Percentiles rank a stretch among this genome's conserved stretches.
Evolutionary conservation across 2,888 invertebrate species (phyloP).

Genomic region (Orgyia antiqua): DNA sequence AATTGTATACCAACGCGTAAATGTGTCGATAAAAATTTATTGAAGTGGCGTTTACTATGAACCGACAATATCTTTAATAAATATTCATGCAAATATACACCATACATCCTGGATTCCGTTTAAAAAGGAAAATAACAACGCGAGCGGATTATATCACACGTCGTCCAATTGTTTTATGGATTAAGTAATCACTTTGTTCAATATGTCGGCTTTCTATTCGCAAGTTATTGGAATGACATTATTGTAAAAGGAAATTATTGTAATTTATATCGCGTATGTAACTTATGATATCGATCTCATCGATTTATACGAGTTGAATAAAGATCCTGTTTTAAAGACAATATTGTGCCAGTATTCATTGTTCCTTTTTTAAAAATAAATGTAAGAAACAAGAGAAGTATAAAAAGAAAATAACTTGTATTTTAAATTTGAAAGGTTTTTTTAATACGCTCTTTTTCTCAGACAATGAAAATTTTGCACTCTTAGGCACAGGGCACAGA

Average conservation of each 20-base stretch:
- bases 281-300: neutral
- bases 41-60: conserved; percentile 66
- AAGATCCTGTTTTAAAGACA: neutral
- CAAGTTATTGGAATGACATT: conserved; percentile 11
- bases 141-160: conserved; percentile 51
- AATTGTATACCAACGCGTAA: no score
- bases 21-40: conserved; percentile 68
- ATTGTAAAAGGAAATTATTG: conserved; percentile 7
- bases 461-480: no score
- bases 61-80: conserved; percentile 60
- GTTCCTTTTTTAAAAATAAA: no score
- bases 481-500: no score
- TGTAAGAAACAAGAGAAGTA: no score
- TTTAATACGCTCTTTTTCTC: no score
- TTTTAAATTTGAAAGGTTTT: no score
- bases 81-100: conserved; percentile 67
- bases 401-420: no score
- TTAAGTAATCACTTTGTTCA: conserved; percentile 8
- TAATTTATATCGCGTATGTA: conserved; percentile 1
- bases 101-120: conserved; percentile 72
- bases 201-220: conserved; percentile 19
- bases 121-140: conserved; percentile 71
- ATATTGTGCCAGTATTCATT: no score
- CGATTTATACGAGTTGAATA: neutral
- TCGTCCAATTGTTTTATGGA: conserved; percentile 19